Conservation (phyloP, 2,888 invertebrate genomes). For the Epinotia brunnichana region DNA sequence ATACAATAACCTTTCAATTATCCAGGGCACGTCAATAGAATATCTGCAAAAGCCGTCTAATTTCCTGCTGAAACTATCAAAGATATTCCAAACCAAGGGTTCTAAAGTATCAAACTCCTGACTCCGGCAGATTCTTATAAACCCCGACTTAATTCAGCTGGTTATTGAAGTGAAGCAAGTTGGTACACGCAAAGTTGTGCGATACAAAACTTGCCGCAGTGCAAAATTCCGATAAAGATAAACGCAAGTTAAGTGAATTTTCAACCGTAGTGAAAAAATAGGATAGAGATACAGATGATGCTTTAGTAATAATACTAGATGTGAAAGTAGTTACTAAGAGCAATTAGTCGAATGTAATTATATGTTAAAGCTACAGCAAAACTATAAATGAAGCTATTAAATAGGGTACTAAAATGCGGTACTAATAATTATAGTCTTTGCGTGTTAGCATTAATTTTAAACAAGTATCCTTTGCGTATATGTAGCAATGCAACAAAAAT, state of each 20-base stretch:
- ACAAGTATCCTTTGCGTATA: neutral
- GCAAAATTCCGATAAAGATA: conserved; percentile 35
- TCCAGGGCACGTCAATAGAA: neutral
- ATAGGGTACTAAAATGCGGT: neutral
- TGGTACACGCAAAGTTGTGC: conserved; percentile 38
- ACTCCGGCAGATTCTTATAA: conserved; percentile 53
- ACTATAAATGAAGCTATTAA: neutral
- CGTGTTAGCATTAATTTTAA: neutral
- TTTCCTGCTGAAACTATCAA: conserved; percentile 31
- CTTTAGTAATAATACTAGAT: neutral
- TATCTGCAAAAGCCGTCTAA: conserved; percentile 8
- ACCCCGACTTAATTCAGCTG: conserved; percentile 76
- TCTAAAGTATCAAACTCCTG: conserved; percentile 30
- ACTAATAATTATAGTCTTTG: neutral
- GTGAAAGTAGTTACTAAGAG: neutral
- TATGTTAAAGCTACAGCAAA: neutral
- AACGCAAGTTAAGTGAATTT: conserved; percentile 36
- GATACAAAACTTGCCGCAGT: conserved; percentile 35
- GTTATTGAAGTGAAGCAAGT: conserved; percentile 70
- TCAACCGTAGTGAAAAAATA: conserved; percentile 7
- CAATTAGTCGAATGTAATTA: neutral
- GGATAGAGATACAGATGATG: too few relatives aligned
- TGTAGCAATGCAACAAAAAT: neutral
- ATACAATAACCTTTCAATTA: too few relatives aligned
- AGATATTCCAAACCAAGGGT: conserved; percentile 18